Conservation (phyloP, 2,888 invertebrate genomes). For the Dryococelus australis region DNA sequence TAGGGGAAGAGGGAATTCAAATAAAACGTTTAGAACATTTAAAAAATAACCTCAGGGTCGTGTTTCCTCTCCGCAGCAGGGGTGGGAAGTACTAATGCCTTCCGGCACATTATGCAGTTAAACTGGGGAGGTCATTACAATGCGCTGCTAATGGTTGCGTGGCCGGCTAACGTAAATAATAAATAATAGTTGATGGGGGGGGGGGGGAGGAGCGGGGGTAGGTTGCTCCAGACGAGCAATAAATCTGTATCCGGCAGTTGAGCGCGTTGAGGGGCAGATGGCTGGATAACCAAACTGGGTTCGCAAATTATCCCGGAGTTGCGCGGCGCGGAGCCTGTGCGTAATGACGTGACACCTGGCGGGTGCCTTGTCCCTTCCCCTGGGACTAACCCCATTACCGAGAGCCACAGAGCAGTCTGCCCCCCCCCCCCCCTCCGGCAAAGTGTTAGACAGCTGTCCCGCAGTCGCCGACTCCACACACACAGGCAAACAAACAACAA, state of each 20-base stretch:
- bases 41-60: background rate
- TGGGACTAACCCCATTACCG: too few species aligned
- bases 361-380: too few species aligned
- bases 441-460: slow-evolving; percentile 7
- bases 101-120: background rate
- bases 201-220: background rate
- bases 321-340: too few species aligned
- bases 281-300: background rate
- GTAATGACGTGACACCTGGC: background rate
- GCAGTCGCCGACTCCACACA: background rate
- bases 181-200: background rate
- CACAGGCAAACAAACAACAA: background rate
- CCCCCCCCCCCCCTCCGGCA: too few species aligned
- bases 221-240: background rate
- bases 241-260: background rate
- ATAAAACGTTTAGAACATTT: too few species aligned
- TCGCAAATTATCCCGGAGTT: background rate
- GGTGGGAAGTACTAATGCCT: background rate
- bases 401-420: background rate
- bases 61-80: background rate
- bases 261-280: background rate
- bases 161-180: background rate
- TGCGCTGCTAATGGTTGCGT: background rate
- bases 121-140: background rate
- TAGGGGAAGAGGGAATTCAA: too few species aligned